Evolutionary conservation across 2,888 invertebrate genomes (phyloP), one percentile per base, ranked within the genome.

Genomic region (Tiphia femorata): DNA sequence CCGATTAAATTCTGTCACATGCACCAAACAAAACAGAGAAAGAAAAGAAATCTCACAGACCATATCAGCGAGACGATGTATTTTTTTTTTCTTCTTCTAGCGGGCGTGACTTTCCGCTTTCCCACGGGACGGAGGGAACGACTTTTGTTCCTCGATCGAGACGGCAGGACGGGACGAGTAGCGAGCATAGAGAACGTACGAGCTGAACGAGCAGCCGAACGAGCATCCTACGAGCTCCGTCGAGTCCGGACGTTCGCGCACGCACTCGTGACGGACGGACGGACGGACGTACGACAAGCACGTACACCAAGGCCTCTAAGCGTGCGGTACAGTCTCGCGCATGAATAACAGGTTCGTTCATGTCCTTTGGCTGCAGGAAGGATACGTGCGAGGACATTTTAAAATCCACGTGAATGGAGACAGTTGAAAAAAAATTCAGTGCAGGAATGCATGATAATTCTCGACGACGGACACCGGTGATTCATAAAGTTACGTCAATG

Each of bases 111-210:
- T 70, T 58, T 62, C 59, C 51, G 40, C 51, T 72, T 76, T 76
- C 75, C 74, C 76, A 76, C 75, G 73, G 68, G 75, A 72, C 68
- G 58, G 62, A 62, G 66, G 33, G 53, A 60, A 60, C 64, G 66
- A 72, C 63, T 75, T 75, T 75, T 75, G 75, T 73, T 71, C 73
- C 61, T 61, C 66, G 64, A 66, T 64, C 63, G 64, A 56, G 63
- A 62, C 61, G 58, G 49, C 66, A 58, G 58, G 65, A 59, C 50
- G 16, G 50, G 46, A 42, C 41, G 37, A 50, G 20, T 46, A 56
- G 47, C 55, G 47, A 49, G 57, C 40, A 57, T 52, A 52, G 50
- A 61, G 67, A 54, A 62, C 57, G 62, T 58, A 70, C 48, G 57
- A 48, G 52, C 47, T 46, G 30, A 53, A n/a, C 21, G 29, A 25